Conservation (phyloP, 2,888 invertebrate species). For the Imbricaverruca yamaguchii region DNA sequence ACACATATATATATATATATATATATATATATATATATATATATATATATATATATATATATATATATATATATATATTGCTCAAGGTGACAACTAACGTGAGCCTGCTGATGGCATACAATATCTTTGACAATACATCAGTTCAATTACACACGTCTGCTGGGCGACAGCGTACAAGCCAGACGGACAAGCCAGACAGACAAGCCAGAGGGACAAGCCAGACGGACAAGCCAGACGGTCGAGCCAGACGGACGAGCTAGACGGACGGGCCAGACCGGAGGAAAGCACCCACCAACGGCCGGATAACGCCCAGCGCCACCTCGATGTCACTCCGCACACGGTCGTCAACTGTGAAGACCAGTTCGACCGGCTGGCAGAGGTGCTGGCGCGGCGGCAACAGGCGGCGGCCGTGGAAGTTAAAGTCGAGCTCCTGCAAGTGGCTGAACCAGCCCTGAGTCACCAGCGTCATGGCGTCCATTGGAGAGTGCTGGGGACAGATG, state of each 20-base stretch:
- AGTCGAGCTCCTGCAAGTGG: slow-evolving; percentile 12
- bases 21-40: too few species aligned
- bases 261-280: neutral
- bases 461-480: slow-evolving; percentile 21
- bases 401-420: neutral
- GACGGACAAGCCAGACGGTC: too few species aligned
- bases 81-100: too few species aligned
- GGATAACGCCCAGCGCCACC: neutral
- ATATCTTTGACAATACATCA: too few species aligned
- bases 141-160: too few species aligned
- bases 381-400: neutral
- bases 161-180: too few species aligned
- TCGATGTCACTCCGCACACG: neutral
- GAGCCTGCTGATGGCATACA: too few species aligned
- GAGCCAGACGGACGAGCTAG: too few species aligned
- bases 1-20: too few species aligned
- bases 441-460: slow-evolving; percentile 17
- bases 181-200: neutral
- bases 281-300: neutral
- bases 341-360: neutral
- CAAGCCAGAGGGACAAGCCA: neutral
- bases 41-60: too few species aligned
- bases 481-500: neutral
- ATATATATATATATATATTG: too few species aligned
- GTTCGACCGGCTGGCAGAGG: neutral